A percentile compares a stretch with the other conserved stretches of the same genome.
Evolutionary conservation across 2,888 invertebrate species (phyloP).

Genomic region (Geotrupes spiniger): DNA sequence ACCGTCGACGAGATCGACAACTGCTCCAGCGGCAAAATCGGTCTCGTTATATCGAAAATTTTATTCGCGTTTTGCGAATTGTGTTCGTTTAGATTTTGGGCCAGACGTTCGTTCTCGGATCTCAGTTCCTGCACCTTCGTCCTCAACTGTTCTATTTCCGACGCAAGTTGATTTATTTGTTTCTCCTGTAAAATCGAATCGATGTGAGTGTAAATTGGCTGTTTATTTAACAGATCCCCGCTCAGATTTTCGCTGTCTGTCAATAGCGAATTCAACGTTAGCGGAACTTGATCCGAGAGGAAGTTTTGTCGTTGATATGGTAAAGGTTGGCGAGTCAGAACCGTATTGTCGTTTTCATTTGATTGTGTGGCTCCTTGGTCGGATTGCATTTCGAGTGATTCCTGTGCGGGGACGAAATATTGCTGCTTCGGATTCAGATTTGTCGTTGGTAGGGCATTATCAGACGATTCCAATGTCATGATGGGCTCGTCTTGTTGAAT

Average conservation of each 20-base stretch:
- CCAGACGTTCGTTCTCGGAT: conserved; percentile 36
- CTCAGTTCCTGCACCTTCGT: conserved; percentile 43
- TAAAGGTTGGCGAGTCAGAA: conserved; percentile 1
- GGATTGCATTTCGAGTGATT: background rate
- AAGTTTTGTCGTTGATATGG: conserved; percentile 15
- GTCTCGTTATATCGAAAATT: conserved; percentile 19
- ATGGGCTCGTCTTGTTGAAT: conserved; percentile 9
- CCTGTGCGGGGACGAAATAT: conserved; percentile 13
- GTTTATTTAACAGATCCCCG: conserved; percentile 23
- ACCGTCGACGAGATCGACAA: conserved; percentile 23
- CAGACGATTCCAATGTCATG: background rate
- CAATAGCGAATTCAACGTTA: background rate
- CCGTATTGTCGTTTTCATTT: conserved; percentile 1
- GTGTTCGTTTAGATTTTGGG: conserved; percentile 19
- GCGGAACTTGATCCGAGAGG: background rate
- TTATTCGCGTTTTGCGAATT: conserved; percentile 8
- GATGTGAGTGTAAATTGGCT: conserved; percentile 24
- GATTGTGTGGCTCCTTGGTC: background rate
- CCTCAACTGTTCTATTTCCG: conserved; percentile 45
- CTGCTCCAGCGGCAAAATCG: conserved; percentile 24
- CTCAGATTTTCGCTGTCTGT: conserved; percentile 12
- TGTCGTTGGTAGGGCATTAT: background rate
- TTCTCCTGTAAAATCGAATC: conserved; percentile 35
- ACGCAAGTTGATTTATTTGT: conserved; percentile 43
- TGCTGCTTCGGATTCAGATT: conserved; percentile 5